Evolutionary conservation across 2,888 invertebrate species (phyloP).

Genomic region (Podabrus alpinus): DNA sequence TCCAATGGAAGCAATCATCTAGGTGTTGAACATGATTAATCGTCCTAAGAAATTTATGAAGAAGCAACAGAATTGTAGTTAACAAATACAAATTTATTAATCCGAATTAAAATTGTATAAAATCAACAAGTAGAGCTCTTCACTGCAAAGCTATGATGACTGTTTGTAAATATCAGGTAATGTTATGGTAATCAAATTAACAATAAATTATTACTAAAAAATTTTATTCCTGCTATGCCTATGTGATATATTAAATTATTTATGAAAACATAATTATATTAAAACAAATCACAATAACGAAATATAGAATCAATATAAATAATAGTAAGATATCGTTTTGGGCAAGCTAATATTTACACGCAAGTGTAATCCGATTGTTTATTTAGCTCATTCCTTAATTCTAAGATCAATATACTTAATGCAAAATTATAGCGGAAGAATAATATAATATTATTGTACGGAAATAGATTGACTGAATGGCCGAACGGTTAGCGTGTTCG

Average conservation of each 20-base stretch:
- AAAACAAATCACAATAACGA: neutral
- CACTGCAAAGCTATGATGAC: neutral
- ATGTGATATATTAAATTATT: neutral
- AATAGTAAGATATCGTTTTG: neutral
- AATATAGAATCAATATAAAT: neutral
- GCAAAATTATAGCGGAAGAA: neutral
- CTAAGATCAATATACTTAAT: neutral
- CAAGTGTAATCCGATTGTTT: neutral
- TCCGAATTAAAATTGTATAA: neutral
- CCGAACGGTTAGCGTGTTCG: too few relatives aligned
- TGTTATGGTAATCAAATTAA: neutral
- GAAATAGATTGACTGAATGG: too few relatives aligned
- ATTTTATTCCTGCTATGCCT: neutral
- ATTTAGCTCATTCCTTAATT: neutral
- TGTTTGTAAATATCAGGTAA: neutral
- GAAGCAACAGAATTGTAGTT: neutral
- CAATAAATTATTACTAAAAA: neutral
- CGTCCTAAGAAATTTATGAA: neutral
- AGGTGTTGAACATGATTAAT: neutral
- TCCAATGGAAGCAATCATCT: too few relatives aligned
- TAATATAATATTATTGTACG: too few relatives aligned
- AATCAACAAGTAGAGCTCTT: neutral
- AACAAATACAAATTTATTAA: too few relatives aligned
- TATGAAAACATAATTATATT: neutral
- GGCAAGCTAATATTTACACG: neutral